Conservation (phyloP, 2,797 vertebrate species). For the Setipinna tenuifilis region DNA sequence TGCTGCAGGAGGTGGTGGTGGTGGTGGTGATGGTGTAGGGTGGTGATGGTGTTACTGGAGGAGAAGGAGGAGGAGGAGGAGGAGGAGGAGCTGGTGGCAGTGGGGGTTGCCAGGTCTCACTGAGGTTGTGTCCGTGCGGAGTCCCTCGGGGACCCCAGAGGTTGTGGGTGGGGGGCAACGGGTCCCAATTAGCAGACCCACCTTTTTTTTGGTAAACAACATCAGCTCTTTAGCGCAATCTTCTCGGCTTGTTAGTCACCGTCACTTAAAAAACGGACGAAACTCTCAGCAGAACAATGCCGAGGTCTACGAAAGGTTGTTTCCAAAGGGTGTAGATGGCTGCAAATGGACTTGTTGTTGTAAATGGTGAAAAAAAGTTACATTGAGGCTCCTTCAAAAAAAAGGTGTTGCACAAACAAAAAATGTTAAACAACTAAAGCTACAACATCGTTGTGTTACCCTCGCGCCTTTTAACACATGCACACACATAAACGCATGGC, state of each 20-base stretch:
- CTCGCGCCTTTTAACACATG: background rate
- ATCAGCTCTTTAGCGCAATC: slow-evolving; percentile 48
- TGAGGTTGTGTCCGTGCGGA: slow-evolving; percentile 28
- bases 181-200: slow-evolving; percentile 58
- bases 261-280: background rate
- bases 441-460: background rate
- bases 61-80: too few species aligned
- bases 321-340: background rate
- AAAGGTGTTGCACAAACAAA: background rate
- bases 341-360: background rate
- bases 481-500: background rate
- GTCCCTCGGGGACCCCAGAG: slow-evolving; percentile 57
- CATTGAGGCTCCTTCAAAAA: background rate
- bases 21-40: background rate
- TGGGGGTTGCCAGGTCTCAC: slow-evolving; percentile 39
- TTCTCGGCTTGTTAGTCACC: slow-evolving; percentile 13
- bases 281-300: background rate
- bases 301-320: background rate
- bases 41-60: background rate
- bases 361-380: background rate
- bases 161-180: slow-evolving; percentile 49
- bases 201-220: slow-evolving; percentile 47
- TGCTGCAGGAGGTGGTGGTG: slow-evolving; percentile 17
- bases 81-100: too few species aligned
- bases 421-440: background rate